These are phyloP conservation scores for Zosterops japonicus DNA, from an alignment of 2,113 vertebrate genomes.

Conservation along the genomic window DNA sequence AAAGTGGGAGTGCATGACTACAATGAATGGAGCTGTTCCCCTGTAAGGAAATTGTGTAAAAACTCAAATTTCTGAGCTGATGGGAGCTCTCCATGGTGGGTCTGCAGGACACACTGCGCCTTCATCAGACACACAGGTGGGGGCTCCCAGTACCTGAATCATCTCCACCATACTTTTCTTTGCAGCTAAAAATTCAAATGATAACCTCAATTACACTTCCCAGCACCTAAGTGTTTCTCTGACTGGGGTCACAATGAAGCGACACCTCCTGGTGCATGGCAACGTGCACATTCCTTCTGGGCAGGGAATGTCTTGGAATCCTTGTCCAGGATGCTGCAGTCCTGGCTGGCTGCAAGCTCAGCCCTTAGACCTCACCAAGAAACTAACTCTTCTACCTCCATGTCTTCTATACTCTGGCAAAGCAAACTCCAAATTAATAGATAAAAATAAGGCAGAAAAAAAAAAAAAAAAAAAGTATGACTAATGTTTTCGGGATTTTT, in stretches of 20 bases:
- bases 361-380: background rate
- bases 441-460: background rate
- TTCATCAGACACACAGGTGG: rapidly evolving
- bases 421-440: background rate
- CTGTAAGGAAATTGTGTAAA: rapidly evolving
- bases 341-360: background rate
- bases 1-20: too few relatives aligned
- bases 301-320: too few relatives aligned
- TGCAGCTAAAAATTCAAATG: background rate
- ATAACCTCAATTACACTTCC: background rate
- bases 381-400: background rate
- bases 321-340: background rate
- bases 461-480: background rate
- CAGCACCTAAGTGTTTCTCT: background rate
- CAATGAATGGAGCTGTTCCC: background rate
- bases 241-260: background rate
- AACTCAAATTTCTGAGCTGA: background rate
- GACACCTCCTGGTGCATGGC: background rate
- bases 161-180: background rate
- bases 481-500: background rate
- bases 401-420: background rate
- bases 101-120: background rate
- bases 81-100: background rate
- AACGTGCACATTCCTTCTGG: rapidly evolving
- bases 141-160: background rate